phyloP scores from a whole-genome alignment of 2,113 vertebrate genomes.

The Labeo catla region DNA sequence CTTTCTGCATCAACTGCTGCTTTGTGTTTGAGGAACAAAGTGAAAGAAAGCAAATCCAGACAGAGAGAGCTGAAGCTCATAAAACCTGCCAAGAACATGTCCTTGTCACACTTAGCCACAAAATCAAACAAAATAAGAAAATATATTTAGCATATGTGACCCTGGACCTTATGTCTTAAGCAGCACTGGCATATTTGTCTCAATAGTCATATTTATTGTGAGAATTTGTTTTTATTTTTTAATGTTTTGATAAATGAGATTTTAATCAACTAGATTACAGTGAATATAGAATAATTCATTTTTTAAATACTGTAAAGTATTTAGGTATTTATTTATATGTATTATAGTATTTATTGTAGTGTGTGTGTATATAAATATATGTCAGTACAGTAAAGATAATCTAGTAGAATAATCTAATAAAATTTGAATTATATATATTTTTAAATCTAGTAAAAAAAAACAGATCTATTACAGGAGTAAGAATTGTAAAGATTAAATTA shows the following conservation, averaged over 20 bases:
- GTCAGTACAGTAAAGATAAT: neutral
- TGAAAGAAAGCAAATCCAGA: neutral
- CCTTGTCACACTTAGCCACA: neutral
- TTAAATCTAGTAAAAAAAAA: neutral
- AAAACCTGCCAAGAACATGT: neutral
- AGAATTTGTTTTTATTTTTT: no score
- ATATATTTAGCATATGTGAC: neutral
- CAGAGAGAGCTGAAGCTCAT: neutral
- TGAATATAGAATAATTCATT: neutral
- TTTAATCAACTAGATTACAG: neutral
- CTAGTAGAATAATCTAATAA: neutral
- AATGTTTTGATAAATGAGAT: neutral
- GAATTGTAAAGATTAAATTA: neutral
- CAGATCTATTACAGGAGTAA: neutral
- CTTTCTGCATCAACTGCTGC: neutral
- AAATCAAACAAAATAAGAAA: neutral
- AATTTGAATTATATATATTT: neutral
- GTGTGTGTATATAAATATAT: neutral
- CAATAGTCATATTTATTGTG: no score
- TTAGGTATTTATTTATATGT: no score
- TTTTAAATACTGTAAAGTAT: no score
- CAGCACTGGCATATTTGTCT: no score
- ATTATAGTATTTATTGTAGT: no score
- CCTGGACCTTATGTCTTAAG: no score
- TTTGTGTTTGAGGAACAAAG: neutral